Percentiles rank a stretch among this genome's conserved stretches.
Evolutionary conservation across 2,888 invertebrate genomes (phyloP).

Genomic region (Lasioglossum leucozonium): DNA sequence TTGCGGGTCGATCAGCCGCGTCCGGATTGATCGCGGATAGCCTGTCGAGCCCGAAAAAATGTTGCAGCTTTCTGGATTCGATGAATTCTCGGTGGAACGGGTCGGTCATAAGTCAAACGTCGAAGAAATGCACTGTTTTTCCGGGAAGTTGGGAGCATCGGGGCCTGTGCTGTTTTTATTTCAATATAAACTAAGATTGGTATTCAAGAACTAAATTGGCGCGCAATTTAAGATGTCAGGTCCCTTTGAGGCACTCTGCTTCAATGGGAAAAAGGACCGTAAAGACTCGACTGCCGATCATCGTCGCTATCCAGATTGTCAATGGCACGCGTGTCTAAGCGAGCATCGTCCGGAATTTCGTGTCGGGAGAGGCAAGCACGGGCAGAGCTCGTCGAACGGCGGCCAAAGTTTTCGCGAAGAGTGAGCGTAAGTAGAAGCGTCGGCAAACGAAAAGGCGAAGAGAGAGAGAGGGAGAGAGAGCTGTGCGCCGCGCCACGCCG

Average conservation of each 20-base stretch:
- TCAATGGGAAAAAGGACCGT: background rate
- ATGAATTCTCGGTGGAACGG: background rate
- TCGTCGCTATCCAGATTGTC: slow-evolving; percentile 9
- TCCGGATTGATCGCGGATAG: background rate
- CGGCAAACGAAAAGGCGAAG: slow-evolving; percentile 76
- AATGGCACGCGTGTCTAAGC: background rate
- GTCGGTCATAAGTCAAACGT: background rate
- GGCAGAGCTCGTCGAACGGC: slow-evolving; percentile 43
- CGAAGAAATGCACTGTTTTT: background rate
- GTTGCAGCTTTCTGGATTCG: background rate
- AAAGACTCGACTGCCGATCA: background rate
- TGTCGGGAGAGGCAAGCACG: background rate
- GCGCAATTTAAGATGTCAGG: too few relatives aligned
- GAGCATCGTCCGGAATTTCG: slow-evolving; percentile 26
- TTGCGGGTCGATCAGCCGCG: slow-evolving; percentile 6
- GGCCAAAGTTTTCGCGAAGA: slow-evolving; percentile 63
- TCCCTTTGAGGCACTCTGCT: too few relatives aligned
- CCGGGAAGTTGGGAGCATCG: background rate
- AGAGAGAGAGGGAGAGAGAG: background rate
- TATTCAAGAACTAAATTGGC: too few relatives aligned
- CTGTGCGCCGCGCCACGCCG: slow-evolving; percentile 61
- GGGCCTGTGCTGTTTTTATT: too few relatives aligned
- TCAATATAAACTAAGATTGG: too few relatives aligned
- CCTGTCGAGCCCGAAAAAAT: background rate
- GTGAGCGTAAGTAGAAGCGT: slow-evolving; percentile 30